phyloP scores from a whole-genome alignment of 2,113 vertebrate species.

The Sinocyclocheilus anophthalmus region DNA sequence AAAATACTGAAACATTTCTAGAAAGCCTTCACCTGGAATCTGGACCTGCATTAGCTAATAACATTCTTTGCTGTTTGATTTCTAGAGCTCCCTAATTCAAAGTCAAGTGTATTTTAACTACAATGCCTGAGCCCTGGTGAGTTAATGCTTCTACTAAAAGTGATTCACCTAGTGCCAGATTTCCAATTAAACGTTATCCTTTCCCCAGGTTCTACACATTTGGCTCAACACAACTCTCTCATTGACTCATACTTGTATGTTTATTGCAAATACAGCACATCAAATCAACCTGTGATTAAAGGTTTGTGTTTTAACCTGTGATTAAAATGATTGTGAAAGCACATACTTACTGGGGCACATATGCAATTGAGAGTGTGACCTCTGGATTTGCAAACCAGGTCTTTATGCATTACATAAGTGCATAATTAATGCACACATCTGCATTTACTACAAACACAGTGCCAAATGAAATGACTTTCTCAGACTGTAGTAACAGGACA shows the following conservation, averaged over 20 bases:
- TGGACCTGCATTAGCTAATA: background rate
- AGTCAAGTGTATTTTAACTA: background rate
- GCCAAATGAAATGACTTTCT: background rate
- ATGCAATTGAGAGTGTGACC: background rate
- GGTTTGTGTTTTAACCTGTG: constrained; percentile 25
- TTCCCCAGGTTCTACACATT: background rate
- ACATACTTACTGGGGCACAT: background rate
- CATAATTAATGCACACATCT: constrained; percentile 1
- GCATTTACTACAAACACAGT: background rate
- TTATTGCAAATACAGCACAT: constrained; percentile 10
- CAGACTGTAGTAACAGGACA: background rate
- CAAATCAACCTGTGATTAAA: constrained; percentile 20
- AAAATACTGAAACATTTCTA: background rate
- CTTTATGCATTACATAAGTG: background rate
- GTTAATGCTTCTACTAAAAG: background rate
- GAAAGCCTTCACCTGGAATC: background rate
- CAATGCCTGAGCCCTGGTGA: background rate
- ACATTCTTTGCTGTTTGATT: background rate
- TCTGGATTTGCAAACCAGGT: background rate
- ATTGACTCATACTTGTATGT: constrained; percentile 18
- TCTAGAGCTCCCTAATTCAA: background rate
- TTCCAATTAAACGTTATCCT: background rate
- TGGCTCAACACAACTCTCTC: background rate
- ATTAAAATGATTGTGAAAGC: constrained; percentile 27
- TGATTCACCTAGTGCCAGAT: background rate